phyloP scores from a whole-genome alignment of 2,888 invertebrate genomes.

The Drosophila infuscata region DNA sequence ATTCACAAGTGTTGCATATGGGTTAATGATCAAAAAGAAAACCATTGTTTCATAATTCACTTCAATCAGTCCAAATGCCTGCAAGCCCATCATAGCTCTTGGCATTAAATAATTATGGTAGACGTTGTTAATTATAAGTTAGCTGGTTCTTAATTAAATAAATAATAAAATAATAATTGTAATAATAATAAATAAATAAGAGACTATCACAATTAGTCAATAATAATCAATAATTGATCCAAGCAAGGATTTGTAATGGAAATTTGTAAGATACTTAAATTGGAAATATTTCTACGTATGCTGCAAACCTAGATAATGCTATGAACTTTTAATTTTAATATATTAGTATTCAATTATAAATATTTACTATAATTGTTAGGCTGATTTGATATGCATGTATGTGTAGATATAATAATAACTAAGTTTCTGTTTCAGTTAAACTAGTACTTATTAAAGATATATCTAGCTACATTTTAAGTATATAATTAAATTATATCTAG shows the following conservation, averaged over 20 bases:
- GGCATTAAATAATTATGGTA: neutral
- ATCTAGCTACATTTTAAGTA: neutral
- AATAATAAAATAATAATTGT: too few relatives aligned
- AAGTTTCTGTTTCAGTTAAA: neutral
- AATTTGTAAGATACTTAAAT: neutral
- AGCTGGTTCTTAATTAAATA: neutral
- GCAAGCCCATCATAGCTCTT: neutral
- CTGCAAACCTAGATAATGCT: too few relatives aligned
- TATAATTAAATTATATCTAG: neutral
- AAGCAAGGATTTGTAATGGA: neutral
- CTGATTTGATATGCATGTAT: too few relatives aligned
- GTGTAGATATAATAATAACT: neutral
- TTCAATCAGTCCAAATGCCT: conserved; percentile 3
- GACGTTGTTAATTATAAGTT: neutral
- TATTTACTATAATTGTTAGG: too few relatives aligned
- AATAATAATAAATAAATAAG: neutral
- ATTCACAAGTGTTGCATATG: conserved; percentile 15
- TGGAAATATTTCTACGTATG: too few relatives aligned
- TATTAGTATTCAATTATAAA: too few relatives aligned
- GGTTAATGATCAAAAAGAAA: conserved; percentile 11
- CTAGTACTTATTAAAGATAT: neutral
- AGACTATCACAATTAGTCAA: neutral
- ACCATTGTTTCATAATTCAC: neutral
- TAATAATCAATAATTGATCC: neutral
- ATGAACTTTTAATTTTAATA: too few relatives aligned